Conservation (phyloP, 2,888 invertebrate genomes). For the Eledona agricola region DNA sequence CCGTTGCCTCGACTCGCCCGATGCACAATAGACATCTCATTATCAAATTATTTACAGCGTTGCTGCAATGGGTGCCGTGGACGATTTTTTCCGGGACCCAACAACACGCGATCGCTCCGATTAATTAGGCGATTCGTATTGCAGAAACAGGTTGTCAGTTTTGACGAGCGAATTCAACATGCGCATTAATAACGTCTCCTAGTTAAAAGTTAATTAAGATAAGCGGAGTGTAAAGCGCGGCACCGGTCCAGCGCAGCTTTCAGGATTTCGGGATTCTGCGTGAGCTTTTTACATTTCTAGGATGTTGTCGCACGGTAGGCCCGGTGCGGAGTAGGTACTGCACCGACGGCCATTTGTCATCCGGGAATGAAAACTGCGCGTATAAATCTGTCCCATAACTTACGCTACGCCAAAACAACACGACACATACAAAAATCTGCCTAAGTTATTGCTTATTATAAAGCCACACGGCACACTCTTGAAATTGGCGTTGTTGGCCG, state of each 20-base stretch:
- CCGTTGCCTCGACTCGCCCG: conserved; percentile 11
- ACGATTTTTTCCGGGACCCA: conserved; percentile 4
- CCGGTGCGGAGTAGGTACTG: conserved; percentile 40
- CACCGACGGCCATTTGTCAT: conserved; percentile 56
- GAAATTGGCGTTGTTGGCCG: conserved; percentile 27
- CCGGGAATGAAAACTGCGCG: conserved; percentile 55
- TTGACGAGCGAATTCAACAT: conserved; percentile 34
- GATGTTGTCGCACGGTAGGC: conserved; percentile 54
- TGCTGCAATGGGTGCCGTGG: neutral
- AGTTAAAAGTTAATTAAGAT: conserved; percentile 41
- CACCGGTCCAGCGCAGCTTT: too few species aligned
- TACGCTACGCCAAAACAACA: conserved; percentile 61
- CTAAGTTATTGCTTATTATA: conserved; percentile 61
- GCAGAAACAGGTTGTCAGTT: conserved; percentile 36
- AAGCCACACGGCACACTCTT: conserved; percentile 47
- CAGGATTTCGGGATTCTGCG: too few species aligned
- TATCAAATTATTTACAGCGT: conserved; percentile 33
- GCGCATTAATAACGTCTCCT: conserved; percentile 31
- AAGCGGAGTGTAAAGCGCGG: conserved; percentile 6
- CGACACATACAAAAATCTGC: conserved; percentile 59
- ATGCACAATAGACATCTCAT: conserved; percentile 30
- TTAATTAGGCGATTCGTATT: conserved; percentile 36
- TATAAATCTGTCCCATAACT: conserved; percentile 61
- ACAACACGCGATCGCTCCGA: conserved; percentile 29
- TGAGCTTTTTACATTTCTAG: too few species aligned